Evolutionary conservation across 2,113 vertebrate genomes (phyloP), one percentile per base, ranked within the genome.

Genomic region (Nannobrachium achirus): DNA sequence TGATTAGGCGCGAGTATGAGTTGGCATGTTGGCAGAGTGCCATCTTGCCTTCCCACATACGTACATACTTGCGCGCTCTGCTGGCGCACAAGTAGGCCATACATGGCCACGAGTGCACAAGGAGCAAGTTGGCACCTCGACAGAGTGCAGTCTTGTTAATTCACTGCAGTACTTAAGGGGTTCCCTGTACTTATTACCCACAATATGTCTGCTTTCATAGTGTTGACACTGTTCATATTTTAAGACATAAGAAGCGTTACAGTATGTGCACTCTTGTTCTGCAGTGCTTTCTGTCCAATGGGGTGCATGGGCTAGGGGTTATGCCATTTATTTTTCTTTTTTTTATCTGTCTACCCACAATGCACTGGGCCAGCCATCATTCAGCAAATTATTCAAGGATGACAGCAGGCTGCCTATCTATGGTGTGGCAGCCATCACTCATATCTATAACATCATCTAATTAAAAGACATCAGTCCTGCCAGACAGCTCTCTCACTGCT

Each of bases 381-480:
- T 80, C 78, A 80, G 11, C 58, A 61, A 78, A 82, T 73, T 67
- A 73, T 78, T 80, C 63, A 61, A 59, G 58, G 42, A 56, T 64
- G 77, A 78, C 76, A 79, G 75, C 64, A 60, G 56, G 46, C 59
- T 63, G 61, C 56, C 80, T 76, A 81, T 90, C 76, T 73, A 40
- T 13, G 56, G 69, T 16, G 50, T 80, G 82, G 69, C 77, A 86
- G 56, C 81, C 66, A 83, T 88, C 80, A 83, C 71, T 85, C 80
- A 84, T 89, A 90, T 87, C 79, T 80, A 69, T 81, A 74, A 83
- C 79, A 84, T 79, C 75, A 87, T 89, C 79, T 88, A 89, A 89
- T 89, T 87, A 89, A 86, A 85, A 86, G 78, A 76, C 80, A 83
- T 81, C 86, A 83, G 76, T 85, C 69, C 63, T 78, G 71, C 78